Evolutionary conservation across 1,140 invertebrate species (phyloP), one percentile per base, ranked within the genome.

Genomic region (Megalopta genalis): DNA sequence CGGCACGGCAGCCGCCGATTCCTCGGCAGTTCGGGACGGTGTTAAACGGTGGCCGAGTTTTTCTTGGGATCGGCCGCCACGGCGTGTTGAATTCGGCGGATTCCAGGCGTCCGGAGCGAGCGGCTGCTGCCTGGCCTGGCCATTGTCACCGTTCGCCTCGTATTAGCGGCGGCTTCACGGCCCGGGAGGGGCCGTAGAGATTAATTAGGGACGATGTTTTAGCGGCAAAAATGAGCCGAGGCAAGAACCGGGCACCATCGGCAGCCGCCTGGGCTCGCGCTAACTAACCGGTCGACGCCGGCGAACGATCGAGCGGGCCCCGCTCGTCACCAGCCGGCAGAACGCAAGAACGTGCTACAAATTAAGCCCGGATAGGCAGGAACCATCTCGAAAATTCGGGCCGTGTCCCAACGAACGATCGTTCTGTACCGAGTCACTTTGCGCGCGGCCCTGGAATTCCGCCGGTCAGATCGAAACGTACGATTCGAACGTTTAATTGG

Each of bases 191-290:
- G 62, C 77, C 86, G 82, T 59, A 81, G 82, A 88, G 89, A 91
- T 91, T 92, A 92, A 92, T 91, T 91, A 91, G 88, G 89, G 88
- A 88, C 88, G 89, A 88, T 88, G 89, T 90, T 88, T 92, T 91
- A 88, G 88, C 82, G 87, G 88, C 90, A 89, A 92, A 91, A 91
- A 92, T 90, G 79, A 57, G 84, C 54, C 74, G 77, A 68, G 89
- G 81, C 85, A 87, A 88, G 84, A 86, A 82, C 84, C 70, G 79
- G 77, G 81, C 27, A 82, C 70, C 84, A 81, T 82, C 87, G 65
- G 59, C 84, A 84, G 86, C 83, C 81, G 83, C 80, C 85, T 77
- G 37, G 77, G 82, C 75, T 87, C 87, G 85, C 84, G 87, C 86
- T 88, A 88, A 89, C 89, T 88, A 86, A 90, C 86, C 84, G 83